These are phyloP conservation scores for Bombus sibiricus DNA, from an alignment of 1,140 invertebrate genomes.

Conservation along the genomic window DNA sequence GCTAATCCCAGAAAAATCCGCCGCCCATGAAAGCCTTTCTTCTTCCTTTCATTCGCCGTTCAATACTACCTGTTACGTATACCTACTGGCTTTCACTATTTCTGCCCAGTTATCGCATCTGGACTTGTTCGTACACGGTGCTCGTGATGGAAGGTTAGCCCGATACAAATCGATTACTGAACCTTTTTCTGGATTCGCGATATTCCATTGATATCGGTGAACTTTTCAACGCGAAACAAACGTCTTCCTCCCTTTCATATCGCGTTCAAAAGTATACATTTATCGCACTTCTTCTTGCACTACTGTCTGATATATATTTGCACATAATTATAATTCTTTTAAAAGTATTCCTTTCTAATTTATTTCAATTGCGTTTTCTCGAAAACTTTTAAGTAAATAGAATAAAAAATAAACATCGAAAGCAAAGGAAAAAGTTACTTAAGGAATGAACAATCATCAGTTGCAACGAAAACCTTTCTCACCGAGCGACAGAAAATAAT, in stretches of 20 bases:
- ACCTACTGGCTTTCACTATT: conserved; percentile 25
- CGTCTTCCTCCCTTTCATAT: neutral
- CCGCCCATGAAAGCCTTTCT: conserved; percentile 44
- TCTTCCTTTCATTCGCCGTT: conserved; percentile 36
- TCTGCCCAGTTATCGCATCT: neutral
- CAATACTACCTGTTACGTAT: conserved; percentile 51
- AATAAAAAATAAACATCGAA: neutral
- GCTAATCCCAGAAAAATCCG: conserved; percentile 50
- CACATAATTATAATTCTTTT: neutral
- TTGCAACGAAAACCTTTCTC: neutral
- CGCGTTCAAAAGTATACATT: neutral
- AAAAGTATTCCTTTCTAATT: neutral
- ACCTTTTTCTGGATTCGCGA: neutral
- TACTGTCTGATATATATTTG: neutral
- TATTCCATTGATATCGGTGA: neutral
- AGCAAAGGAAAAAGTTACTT: neutral
- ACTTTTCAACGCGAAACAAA: neutral
- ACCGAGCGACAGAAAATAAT: conserved; percentile 39
- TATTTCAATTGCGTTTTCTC: neutral
- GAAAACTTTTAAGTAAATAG: neutral
- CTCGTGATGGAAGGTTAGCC: neutral
- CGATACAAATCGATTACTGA: conserved; percentile 11
- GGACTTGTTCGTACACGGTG: neutral
- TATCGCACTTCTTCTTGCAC: neutral
- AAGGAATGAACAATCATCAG: neutral